Conservation (phyloP, 2,797 vertebrate genomes). For the Myotis daubentonii region DNA sequence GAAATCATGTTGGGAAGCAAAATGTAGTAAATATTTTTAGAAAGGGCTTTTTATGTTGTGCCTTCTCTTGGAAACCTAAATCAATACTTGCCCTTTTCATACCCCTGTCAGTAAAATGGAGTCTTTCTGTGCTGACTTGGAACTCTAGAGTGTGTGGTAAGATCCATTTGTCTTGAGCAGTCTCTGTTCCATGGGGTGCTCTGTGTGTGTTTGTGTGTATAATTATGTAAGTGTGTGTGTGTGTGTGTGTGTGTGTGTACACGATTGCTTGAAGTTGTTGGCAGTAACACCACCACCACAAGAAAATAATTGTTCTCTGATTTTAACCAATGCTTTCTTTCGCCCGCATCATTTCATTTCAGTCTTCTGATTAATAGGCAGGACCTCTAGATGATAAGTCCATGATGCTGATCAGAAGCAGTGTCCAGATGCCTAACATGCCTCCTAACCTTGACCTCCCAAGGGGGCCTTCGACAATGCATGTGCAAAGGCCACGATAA, state of each 20-base stretch:
- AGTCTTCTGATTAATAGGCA: not conserved
- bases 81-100: constrained; percentile 61
- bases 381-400: not conserved
- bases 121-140: not conserved
- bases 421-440: not conserved
- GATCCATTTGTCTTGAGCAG: not conserved
- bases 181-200: not conserved
- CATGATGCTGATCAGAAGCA: not conserved
- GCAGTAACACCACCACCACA: not conserved
- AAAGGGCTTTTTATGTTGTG: constrained; percentile 25
- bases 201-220: accelerated
- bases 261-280: not conserved
- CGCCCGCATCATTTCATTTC: not conserved
- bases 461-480: not conserved
- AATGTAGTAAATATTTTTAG: constrained; percentile 49
- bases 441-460: not conserved
- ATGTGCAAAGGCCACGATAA: not conserved
- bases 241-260: not conserved
- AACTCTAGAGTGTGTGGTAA: not conserved
- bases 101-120: constrained; percentile 28
- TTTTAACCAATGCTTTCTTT: not conserved
- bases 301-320: not conserved
- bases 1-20: constrained; percentile 51
- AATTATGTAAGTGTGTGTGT: not conserved
- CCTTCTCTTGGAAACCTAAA: constrained; percentile 39